A percentile compares a stretch with the other conserved stretches of the same genome.
These are phyloP conservation scores for Colius striatus DNA, from an alignment of 2,113 vertebrate genomes.

Conservation along the genomic window DNA sequence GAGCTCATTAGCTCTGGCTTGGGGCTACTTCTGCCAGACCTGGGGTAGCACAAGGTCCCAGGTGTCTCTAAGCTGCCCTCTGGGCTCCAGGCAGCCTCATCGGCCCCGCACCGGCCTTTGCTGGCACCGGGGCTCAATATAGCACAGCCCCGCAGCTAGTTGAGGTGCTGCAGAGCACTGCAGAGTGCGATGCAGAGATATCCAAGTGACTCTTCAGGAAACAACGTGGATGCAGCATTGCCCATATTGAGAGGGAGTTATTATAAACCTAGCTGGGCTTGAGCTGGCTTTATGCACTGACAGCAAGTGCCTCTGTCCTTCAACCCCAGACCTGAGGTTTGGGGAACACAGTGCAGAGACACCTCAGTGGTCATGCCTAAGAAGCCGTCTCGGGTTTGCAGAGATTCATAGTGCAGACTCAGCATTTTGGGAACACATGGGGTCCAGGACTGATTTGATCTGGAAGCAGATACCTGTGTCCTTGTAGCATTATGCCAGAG, in stretches of 20 bases:
- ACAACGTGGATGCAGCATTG: background rate
- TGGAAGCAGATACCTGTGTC: background rate
- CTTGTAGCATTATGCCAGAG: background rate
- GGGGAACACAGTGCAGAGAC: background rate
- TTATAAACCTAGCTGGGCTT: background rate
- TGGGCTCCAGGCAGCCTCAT: background rate
- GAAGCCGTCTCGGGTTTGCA: background rate
- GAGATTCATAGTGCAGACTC: background rate
- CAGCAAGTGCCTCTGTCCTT: background rate
- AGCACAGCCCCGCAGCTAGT: background rate
- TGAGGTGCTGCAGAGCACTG: background rate
- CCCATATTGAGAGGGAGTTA: accelerated
- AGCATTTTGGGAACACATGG: background rate
- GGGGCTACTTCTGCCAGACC: slow-evolving; percentile 59
- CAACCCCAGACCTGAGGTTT: background rate
- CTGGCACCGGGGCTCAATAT: accelerated
- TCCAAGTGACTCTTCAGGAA: background rate
- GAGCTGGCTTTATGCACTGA: background rate
- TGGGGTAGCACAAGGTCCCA: background rate
- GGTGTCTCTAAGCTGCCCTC: background rate
- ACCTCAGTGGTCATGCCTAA: background rate
- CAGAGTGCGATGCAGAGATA: background rate
- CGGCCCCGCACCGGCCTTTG: background rate
- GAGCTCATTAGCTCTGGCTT: slow-evolving; percentile 68
- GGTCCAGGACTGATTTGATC: background rate